These are phyloP conservation scores for Heteractis magnifica DNA, from an alignment of 92 coral and sea anemone species.

Conservation along the genomic window DNA sequence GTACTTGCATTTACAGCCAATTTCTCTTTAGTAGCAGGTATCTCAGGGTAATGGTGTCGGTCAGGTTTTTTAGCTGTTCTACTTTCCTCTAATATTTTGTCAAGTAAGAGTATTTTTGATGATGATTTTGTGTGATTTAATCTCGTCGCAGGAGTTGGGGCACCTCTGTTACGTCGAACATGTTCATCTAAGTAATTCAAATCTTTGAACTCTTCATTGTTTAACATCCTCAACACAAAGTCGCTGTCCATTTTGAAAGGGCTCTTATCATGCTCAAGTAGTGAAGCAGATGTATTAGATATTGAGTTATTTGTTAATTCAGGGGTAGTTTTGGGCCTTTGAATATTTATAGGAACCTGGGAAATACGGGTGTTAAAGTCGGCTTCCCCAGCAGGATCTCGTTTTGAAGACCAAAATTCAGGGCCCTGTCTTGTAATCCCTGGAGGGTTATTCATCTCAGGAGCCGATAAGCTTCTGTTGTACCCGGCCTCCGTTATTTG, in stretches of 20 bases:
- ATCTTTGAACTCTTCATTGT: slow-evolving; percentile 13
- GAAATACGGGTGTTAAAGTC: background rate
- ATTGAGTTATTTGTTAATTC: background rate
- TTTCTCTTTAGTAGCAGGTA: background rate
- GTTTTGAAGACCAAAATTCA: background rate
- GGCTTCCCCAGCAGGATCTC: background rate
- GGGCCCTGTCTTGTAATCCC: background rate
- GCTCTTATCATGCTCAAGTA: background rate
- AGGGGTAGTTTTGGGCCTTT: background rate
- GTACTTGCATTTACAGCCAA: background rate
- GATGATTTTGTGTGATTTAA: background rate
- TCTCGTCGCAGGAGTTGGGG: background rate
- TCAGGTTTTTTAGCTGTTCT: background rate
- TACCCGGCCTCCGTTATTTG: background rate
- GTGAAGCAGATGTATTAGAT: background rate
- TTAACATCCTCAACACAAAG: slow-evolving; percentile 6
- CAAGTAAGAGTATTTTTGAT: background rate
- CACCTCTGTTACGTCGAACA: slow-evolving; percentile 13
- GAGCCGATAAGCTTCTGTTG: background rate
- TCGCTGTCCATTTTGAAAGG: background rate
- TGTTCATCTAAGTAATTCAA: slow-evolving; percentile 16
- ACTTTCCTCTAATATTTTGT: background rate
- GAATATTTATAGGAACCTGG: background rate
- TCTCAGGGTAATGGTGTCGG: background rate
- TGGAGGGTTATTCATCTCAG: background rate